A percentile compares a stretch with the other conserved stretches of the same genome.
phyloP scores from a whole-genome alignment of 1,140 invertebrate species.

The Ostrea denselamellosa region DNA sequence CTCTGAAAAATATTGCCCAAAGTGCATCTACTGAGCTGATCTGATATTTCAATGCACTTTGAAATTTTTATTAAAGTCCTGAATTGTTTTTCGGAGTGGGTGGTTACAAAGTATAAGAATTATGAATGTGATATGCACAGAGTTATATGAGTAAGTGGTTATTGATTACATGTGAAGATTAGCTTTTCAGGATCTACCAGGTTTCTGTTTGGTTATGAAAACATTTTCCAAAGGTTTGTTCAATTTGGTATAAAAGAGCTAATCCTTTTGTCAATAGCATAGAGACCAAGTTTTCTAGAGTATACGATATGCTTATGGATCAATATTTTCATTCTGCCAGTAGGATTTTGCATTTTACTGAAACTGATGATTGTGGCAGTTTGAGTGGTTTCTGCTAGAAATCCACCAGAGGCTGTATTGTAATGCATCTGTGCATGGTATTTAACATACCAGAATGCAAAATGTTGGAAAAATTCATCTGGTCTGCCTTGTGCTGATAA shows the following conservation, averaged over 20 bases:
- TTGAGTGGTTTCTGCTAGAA: neutral
- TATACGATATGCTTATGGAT: neutral
- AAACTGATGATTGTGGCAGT: slow-evolving; percentile 9
- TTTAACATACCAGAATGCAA: neutral
- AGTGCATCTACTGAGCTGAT: too few relatives aligned
- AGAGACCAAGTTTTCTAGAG: slow-evolving; percentile 12
- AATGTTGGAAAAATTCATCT: neutral
- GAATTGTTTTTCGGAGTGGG: too few relatives aligned
- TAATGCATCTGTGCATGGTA: neutral
- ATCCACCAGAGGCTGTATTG: neutral
- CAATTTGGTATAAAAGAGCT: neutral
- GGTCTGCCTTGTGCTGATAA: neutral
- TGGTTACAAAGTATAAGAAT: too few relatives aligned
- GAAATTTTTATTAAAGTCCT: too few relatives aligned
- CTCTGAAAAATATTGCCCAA: too few relatives aligned
- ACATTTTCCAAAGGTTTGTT: slow-evolving; percentile 27
- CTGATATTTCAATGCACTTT: too few relatives aligned
- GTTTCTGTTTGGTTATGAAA: slow-evolving; percentile 14
- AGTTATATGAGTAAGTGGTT: neutral
- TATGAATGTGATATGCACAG: neutral
- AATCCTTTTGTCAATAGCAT: slow-evolving; percentile 16
- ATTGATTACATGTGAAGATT: neutral
- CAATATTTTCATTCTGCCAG: neutral
- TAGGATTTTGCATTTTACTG: neutral
- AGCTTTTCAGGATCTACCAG: neutral